Percentiles rank a stretch among this genome's conserved stretches.
Evolutionary conservation across 2,113 vertebrate genomes (phyloP).

Genomic region (Nipponia nippon): DNA sequence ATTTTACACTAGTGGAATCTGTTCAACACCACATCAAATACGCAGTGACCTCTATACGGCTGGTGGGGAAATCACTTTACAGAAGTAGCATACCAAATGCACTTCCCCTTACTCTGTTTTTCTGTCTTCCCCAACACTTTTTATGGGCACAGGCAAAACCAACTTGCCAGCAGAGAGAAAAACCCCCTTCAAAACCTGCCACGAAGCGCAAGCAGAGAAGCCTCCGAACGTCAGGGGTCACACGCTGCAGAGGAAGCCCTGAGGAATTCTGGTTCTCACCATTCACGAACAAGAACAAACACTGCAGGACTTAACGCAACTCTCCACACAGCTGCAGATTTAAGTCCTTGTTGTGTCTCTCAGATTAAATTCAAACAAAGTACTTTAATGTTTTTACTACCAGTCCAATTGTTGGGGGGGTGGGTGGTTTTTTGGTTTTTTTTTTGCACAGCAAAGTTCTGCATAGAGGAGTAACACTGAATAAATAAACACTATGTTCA

Average conservation of each 20-base stretch:
- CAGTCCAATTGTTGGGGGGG: neutral
- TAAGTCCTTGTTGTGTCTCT: neutral
- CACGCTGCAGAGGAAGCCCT: fast-evolving
- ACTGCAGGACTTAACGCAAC: neutral
- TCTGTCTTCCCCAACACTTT: neutral
- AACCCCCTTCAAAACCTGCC: neutral
- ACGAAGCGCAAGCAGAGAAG: neutral
- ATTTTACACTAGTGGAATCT: neutral
- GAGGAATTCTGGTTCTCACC: neutral
- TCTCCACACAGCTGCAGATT: neutral
- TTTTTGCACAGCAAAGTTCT: neutral
- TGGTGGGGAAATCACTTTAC: neutral
- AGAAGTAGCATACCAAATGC: neutral
- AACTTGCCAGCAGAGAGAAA: neutral
- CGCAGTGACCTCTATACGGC: neutral
- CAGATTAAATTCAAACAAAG: neutral
- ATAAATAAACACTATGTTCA: neutral
- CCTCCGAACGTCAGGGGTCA: neutral
- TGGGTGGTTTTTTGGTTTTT: fast-evolving
- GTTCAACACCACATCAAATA: neutral
- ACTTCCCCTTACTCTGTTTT: neutral
- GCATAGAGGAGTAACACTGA: neutral
- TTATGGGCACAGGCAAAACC: neutral
- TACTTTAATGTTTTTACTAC: neutral
- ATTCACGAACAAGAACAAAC: neutral